Percentiles rank a stretch among this genome's conserved stretches.
These are phyloP conservation scores for Hyphantria cunea DNA, from an alignment of 1,140 invertebrate genomes.

Conservation along the genomic window DNA sequence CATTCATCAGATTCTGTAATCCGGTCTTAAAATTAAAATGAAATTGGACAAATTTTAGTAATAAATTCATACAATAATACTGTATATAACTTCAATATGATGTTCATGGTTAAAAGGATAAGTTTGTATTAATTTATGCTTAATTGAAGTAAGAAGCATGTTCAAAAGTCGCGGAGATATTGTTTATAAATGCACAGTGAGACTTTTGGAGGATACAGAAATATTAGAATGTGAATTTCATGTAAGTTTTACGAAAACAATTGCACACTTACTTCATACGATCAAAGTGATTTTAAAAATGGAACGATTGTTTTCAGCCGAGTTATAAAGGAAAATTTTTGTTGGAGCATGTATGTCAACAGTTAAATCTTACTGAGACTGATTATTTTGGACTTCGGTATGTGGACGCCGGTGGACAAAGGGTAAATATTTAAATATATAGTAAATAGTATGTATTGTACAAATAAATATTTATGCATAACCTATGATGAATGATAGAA, in stretches of 20 bases:
- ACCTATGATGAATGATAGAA: too few species aligned
- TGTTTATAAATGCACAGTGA: constrained; percentile 96
- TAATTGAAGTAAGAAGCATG: constrained; percentile 65
- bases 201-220: constrained; percentile 96
- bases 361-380: constrained; percentile 96
- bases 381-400: constrained; percentile 98
- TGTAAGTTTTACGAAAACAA: constrained; percentile 82
- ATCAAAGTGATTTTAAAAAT: constrained; percentile 18
- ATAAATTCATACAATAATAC: too few species aligned
- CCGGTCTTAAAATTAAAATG: constrained; percentile 32
- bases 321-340: constrained; percentile 96
- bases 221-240: constrained; percentile 97
- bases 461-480: too few species aligned
- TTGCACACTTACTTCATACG: not conserved
- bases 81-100: too few species aligned
- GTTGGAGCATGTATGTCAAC: constrained; percentile 95
- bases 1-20: constrained; percentile 4
- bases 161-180: constrained; percentile 89
- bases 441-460: too few species aligned
- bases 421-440: constrained; percentile 85
- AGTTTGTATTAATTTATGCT: too few species aligned
- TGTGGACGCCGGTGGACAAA: constrained; percentile 95
- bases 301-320: constrained; percentile 85
- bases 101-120: too few species aligned
- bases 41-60: constrained; percentile 22